Percentiles rank a stretch among this genome's conserved stretches.
Conservation (phyloP, 1,140 invertebrate genomes). For the Bombyx mori region DNA sequence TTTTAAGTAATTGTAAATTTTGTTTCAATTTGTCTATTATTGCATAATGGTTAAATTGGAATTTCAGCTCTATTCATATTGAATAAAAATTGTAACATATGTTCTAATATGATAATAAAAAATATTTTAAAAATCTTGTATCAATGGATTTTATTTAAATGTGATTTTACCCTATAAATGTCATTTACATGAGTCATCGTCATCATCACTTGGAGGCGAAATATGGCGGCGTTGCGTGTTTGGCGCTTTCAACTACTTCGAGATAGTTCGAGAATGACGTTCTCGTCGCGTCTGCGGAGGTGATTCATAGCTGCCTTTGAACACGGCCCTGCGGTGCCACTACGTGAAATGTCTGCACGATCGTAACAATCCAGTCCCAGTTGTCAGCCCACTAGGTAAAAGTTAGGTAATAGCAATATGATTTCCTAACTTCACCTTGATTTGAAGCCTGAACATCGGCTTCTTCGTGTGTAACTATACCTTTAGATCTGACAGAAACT, state of each 20-base stretch:
- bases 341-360: slow-evolving; percentile 27
- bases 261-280: slow-evolving; percentile 13
- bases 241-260: slow-evolving; percentile 19
- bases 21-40: slow-evolving; percentile 58
- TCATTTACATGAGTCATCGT: slow-evolving; percentile 68
- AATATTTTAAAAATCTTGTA: slow-evolving; percentile 35
- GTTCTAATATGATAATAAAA: slow-evolving; percentile 68
- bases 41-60: slow-evolving; percentile 55
- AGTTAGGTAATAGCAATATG: slow-evolving; percentile 45
- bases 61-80: slow-evolving; percentile 65
- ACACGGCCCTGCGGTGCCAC: slow-evolving; percentile 16
- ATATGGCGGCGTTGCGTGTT: slow-evolving; percentile 28
- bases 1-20: slow-evolving; percentile 35
- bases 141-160: slow-evolving; percentile 34
- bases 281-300: slow-evolving; percentile 15
- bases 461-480: slow-evolving; percentile 35
- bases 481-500: slow-evolving; percentile 32
- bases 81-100: slow-evolving; percentile 67
- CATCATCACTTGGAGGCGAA: slow-evolving; percentile 38
- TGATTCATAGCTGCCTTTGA: slow-evolving; percentile 10
- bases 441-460: slow-evolving; percentile 13
- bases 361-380: slow-evolving; percentile 34
- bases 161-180: slow-evolving; percentile 60
- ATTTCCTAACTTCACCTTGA: slow-evolving; percentile 11
- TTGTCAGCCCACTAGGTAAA: slow-evolving; percentile 67